Base-by-base conservation (phyloP, 37 sponge, comb jelly and placozoan species). In the Halisarca cf. caerulea region DNA sequence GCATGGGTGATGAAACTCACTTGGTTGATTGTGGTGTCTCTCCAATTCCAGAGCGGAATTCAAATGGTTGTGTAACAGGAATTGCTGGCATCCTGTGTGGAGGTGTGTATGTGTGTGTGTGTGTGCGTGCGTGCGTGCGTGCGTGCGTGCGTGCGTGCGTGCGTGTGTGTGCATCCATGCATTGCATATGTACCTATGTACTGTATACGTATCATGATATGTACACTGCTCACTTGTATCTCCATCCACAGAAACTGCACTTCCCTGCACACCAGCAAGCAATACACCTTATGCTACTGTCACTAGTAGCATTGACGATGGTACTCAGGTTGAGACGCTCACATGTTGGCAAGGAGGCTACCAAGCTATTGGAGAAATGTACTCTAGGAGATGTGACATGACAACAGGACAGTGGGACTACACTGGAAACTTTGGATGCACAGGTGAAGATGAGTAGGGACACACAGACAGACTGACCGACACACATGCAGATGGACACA, bases 61-160 rank as follows among this genome's bases (percentile, higher is more conserved):
- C 4, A 23, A 15, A 28, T 61, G 64, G 24, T 23, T 61, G 64
- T 61, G 5, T 5, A 4, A 6, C 20, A 20, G 30, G 24, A 61
- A 20, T 21, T 61, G 64, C 30, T 61, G 64, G 24, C 15, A 23
- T 27, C 24, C 28, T 61, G 9, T 61, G 64, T 61, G 64, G n/a
- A 43, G 27, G 80, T 79, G 80, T 79, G 80, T 24, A 62, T 81
- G 82, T 81, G 64, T 81, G 82, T 81, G 82, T 81, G 82, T 81
- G 82, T 81, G 61, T 81, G 82, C 59, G 42, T 83, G 70, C 59
- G 82, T 81, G 82, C 59, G 82, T 81, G 62, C 59, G 60, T 81
- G 62, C 59, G 82, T 81, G 82, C 25, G 60, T 59, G 62, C 25
- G 71, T 39, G 70, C 33, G 45, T 66, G 47, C 39, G 54, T 59